Evolutionary conservation across 2,888 invertebrate genomes (phyloP).

Genomic region (Campopleginae sp.): DNA sequence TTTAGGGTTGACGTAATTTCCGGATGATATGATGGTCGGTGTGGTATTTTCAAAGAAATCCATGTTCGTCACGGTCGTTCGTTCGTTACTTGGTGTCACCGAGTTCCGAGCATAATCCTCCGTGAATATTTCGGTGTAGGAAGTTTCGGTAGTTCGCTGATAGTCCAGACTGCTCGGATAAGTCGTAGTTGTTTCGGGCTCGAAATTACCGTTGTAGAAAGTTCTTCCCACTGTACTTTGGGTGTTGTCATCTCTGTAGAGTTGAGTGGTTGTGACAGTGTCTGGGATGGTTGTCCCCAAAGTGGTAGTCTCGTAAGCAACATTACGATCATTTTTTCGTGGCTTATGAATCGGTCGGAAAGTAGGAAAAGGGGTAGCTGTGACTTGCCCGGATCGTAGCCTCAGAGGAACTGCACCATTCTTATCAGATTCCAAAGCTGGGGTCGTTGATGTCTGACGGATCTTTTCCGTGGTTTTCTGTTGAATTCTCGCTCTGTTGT

Average conservation of each 20-base stretch:
- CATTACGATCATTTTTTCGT: conserved; percentile 67
- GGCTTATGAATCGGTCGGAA: conserved; percentile 78
- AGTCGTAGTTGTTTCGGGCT: conserved; percentile 68
- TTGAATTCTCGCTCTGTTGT: conserved; percentile 62
- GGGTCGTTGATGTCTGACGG: conserved; percentile 73
- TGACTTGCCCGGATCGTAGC: conserved; percentile 73
- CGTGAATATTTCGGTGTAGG: conserved; percentile 68
- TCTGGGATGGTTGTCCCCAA: conserved; percentile 61
- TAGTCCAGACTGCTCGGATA: conserved; percentile 69
- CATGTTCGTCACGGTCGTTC: conserved; percentile 62
- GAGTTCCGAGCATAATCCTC: conserved; percentile 60
- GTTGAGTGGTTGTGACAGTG: conserved; percentile 66
- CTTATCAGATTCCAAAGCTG: conserved; percentile 81
- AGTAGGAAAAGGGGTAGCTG: conserved; percentile 77
- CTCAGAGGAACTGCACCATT: conserved; percentile 78
- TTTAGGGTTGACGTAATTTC: conserved; percentile 57
- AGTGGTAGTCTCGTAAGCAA: conserved; percentile 70
- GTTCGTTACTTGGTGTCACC: conserved; percentile 66
- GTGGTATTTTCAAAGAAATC: conserved; percentile 67
- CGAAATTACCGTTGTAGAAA: conserved; percentile 67
- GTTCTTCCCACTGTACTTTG: conserved; percentile 71
- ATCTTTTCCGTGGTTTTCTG: conserved; percentile 64
- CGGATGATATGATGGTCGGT: conserved; percentile 62
- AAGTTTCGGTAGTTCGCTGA: conserved; percentile 76
- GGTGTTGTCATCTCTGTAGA: conserved; percentile 71